Percentiles rank a stretch among this genome's conserved stretches.
Conservation (phyloP, 2,797 vertebrate genomes). For the Kryptolebias ocellatus region DNA sequence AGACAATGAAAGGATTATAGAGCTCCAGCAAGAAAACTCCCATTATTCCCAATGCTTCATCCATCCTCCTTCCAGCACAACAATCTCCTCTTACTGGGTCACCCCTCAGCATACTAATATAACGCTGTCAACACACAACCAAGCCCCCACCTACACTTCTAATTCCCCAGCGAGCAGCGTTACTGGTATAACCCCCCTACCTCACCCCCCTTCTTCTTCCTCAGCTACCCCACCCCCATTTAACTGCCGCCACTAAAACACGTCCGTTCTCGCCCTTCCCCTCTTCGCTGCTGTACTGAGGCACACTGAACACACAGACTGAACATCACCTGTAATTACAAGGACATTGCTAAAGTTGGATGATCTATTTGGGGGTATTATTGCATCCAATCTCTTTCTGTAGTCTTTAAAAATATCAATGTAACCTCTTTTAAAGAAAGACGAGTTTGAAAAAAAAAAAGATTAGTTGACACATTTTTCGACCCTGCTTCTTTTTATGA, state of each 20-base stretch:
- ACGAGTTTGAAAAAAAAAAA: slow-evolving; percentile 28
- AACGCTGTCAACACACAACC: slow-evolving; percentile 71
- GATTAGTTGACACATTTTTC: slow-evolving; percentile 20
- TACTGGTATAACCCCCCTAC: slow-evolving; percentile 56
- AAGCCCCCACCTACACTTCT: slow-evolving; percentile 69
- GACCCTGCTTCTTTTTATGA: slow-evolving; percentile 7
- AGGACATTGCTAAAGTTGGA: slow-evolving; percentile 65
- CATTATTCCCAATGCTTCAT: slow-evolving; percentile 73
- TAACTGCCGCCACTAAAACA: slow-evolving; percentile 69
- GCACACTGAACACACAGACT: slow-evolving; percentile 53
- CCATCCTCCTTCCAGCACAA: slow-evolving; percentile 74
- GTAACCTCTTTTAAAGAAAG: slow-evolving; percentile 34
- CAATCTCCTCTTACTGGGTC: slow-evolving; percentile 80
- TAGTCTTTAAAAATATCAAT: slow-evolving; percentile 62
- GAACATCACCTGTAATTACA: slow-evolving; percentile 75
- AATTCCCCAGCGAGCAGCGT: slow-evolving; percentile 65
- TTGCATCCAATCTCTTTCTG: slow-evolving; percentile 57
- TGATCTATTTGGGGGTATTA: slow-evolving; percentile 67
- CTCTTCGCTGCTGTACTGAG: slow-evolving; percentile 30
- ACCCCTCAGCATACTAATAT: slow-evolving; percentile 77
- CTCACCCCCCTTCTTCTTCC: slow-evolving; percentile 46
- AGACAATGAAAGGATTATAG: slow-evolving; percentile 82
- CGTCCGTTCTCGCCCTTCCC: slow-evolving; percentile 60
- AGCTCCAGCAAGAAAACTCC: slow-evolving; percentile 71
- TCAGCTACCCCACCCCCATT: slow-evolving; percentile 58